Base-by-base conservation (phyloP, 1,140 invertebrate genomes). In the Diachasmimorpha longicaudata region DNA sequence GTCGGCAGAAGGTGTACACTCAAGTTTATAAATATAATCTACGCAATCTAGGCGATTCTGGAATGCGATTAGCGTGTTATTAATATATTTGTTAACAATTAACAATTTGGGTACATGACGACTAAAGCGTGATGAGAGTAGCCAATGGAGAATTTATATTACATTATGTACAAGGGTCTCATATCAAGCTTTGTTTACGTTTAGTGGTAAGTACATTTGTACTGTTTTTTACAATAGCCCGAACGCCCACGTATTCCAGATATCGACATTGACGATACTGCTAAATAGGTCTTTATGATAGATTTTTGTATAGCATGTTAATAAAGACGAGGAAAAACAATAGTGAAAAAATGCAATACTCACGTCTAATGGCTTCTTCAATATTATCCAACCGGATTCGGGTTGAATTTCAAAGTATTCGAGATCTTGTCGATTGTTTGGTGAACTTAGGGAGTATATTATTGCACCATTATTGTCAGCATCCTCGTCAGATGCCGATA, bases 401-500 rank as follows among this genome's bases (percentile, higher is more conserved):
- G 96, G 95, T 90, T 97, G 96, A 79, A 98, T 97, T 86, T 96
- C 95, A 89, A 98, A 98, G 90, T 98, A 98, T 85, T 97, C 95
- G 78, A 97, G 91, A 88, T 97, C 96, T 31, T 93, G 92, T 0
- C 93, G 92, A 87, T 96, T 95, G 79, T 93, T 94, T 21, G 95
- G 95, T 9, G 96, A 95, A 79, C 94, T 96, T 63, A 98, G 86
- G 31, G 95, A 96, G 82, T 97, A 97, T n/a, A 96, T 93, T 85
- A 96, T 96, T n/a, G 95, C 95, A 14, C 97, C 96, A 86, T 98
- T 98, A 85, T 97, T 97, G 84, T 98, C 97, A 36, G 96, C 96
- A 91, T 98, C 97, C 88, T 98, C 96, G 84, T 98, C 97, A 44
- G 96, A 97, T 77, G 97, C 97, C 3, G 96, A 98, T 4, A 98